Conservation (phyloP, 2,888 invertebrate genomes). For the Pollenia labialis region DNA sequence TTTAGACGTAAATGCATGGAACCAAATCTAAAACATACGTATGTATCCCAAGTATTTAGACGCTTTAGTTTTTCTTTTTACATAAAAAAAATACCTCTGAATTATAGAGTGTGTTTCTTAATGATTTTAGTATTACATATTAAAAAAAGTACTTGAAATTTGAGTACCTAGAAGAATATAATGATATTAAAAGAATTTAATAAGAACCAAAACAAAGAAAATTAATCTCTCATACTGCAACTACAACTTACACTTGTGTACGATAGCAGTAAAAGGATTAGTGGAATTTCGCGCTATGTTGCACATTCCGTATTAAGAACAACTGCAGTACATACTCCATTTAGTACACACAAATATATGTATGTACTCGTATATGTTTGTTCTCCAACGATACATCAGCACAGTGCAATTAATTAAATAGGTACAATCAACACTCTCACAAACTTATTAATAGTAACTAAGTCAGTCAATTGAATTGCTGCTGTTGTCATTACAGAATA, state of each 20-base stretch:
- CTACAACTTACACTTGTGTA: not conserved
- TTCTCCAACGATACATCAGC: not conserved
- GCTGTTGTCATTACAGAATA: conserved; percentile 43
- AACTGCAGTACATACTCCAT: conserved; percentile 28
- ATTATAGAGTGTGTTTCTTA: conserved; percentile 23
- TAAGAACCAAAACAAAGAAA: conserved; percentile 49
- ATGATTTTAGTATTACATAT: conserved; percentile 34
- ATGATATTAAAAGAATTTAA: conserved; percentile 61
- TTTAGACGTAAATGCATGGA: conserved; percentile 6
- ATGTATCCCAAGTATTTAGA: conserved; percentile 18
- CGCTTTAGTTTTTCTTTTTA: conserved; percentile 31
- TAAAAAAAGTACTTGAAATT: conserved; percentile 62
- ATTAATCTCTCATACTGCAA: conserved; percentile 24
- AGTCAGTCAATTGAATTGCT: conserved; percentile 44
- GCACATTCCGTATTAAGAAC: conserved; percentile 62
- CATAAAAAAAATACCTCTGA: conserved; percentile 32
- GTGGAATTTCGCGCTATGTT: conserved; percentile 65
- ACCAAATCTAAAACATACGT: not conserved
- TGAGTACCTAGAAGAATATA: conserved; percentile 57
- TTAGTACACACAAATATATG: too few relatives aligned
- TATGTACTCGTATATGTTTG: not conserved
- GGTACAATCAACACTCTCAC: not conserved
- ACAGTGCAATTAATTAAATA: conserved; percentile 24
- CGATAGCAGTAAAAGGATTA: conserved; percentile 53
- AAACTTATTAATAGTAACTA: conserved; percentile 23